Evolutionary conservation across 2,113 vertebrate species (phyloP), one percentile per base, ranked within the genome.

Genomic region (Epinephelus moara): DNA sequence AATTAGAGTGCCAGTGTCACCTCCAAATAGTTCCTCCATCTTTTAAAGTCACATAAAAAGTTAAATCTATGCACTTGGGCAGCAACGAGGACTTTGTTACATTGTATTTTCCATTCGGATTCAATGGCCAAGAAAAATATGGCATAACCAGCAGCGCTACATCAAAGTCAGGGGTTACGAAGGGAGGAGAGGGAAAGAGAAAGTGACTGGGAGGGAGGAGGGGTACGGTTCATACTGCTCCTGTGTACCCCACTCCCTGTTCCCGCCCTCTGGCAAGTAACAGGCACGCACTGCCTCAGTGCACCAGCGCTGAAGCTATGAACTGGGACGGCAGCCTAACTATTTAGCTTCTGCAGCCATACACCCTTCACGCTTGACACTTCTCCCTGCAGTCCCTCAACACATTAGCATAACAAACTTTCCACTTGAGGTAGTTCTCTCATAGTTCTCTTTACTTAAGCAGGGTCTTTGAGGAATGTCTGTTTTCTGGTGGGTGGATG

Each of bases 111-210:
- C 96, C 96, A 94, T 87, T 71, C 56, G 1, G 73, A 23, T 59
- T 40, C 64, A 85, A 93, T 70, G 52, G 96, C 97, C 96, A 97
- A 97, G 92, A 95, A 96, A 95, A 97, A 97, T 94, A 96, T 94
- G 93, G 94, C 95, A 95, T 93, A 94, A 95, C 92, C 92, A 91
- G 71, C 92, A 90, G 75, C 80, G 91, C 90, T 92, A 96, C 96
- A 96, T 97, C 96, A 97, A 97, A 97, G 96, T 72, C 61, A 78
- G 78, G 82, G 57, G 49, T 66, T 82, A 82, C 71, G 83, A 76
- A 77, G 82, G 64, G 79, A 68, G 80, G 53, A 76, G 85, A 81
- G 45, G 50, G 74, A 80, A 80, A 75, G 63, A 80, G 83, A 81
- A 85, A 60, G 80, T 27, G n/a, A 79, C 55, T 23, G 49, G 77